Conservation (phyloP, 2,888 invertebrate genomes). For the Dascillus cervinus region DNA sequence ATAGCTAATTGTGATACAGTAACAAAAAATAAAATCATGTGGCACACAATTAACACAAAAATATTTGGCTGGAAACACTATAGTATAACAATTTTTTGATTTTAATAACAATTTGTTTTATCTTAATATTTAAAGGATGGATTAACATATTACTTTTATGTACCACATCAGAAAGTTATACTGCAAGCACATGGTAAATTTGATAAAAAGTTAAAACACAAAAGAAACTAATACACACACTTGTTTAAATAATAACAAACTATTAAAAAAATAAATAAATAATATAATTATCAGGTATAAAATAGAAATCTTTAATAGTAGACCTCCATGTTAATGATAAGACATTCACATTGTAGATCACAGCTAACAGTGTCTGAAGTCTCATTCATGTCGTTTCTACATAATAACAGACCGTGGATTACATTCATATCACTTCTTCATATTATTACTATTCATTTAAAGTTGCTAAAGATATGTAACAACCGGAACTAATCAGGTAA, state of each 20-base stretch:
- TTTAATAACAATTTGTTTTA: no score
- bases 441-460: no score
- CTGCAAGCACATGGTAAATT: slow-evolving; percentile 20
- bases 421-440: no score
- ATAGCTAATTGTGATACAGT: no score
- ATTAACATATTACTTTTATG: slow-evolving; percentile 12
- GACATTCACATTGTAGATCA: slow-evolving; percentile 32
- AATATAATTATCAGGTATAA: slow-evolving; percentile 6
- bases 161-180: slow-evolving; percentile 13
- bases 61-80: no score
- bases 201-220: slow-evolving; percentile 9
- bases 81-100: no score
- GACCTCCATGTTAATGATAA: slow-evolving; percentile 20
- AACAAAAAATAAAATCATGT: background rate
- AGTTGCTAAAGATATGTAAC: no score
- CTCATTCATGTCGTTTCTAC: slow-evolving; percentile 29
- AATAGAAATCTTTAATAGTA: slow-evolving; percentile 14
- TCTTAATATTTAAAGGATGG: slow-evolving; percentile 9
- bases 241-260: slow-evolving; percentile 3
- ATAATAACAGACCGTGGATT: no score
- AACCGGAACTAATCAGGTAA: background rate
- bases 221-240: slow-evolving; percentile 9
- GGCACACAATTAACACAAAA: no score
- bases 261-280: slow-evolving; percentile 7
- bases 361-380: slow-evolving; percentile 41